These are phyloP conservation scores for Danionella cerebrum DNA, from an alignment of 2,113 vertebrate species.

Conservation along the genomic window DNA sequence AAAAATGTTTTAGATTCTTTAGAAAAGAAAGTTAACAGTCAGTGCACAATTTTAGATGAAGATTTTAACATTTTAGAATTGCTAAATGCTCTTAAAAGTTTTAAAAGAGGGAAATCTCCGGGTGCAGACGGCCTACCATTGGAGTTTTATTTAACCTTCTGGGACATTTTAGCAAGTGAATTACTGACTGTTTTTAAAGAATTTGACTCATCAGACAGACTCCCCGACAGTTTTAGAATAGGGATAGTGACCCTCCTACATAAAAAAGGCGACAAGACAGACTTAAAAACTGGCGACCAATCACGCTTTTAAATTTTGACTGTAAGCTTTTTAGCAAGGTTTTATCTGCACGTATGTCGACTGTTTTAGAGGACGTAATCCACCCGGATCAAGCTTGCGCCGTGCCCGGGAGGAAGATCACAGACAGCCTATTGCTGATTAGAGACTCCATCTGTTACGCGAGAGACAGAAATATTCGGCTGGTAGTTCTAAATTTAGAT, in stretches of 20 bases:
- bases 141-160: conserved; percentile 9
- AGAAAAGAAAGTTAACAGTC: neutral
- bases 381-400: conserved; percentile 34
- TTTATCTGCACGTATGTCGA: neutral
- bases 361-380: conserved; percentile 29
- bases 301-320: neutral
- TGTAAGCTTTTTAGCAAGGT: conserved; percentile 25
- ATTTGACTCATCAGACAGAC: neutral
- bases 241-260: neutral
- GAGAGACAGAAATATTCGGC: conserved; percentile 31
- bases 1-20: too few relatives aligned
- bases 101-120: neutral
- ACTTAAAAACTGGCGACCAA: neutral
- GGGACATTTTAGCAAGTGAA: conserved; percentile 14
- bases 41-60: neutral
- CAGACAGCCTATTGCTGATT: conserved; percentile 29
- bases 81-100: neutral
- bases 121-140: neutral
- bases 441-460: conserved; percentile 29
- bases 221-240: neutral
- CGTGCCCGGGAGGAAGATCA: conserved; percentile 10
- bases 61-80: neutral
- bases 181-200: conserved; percentile 17
- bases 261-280: neutral
- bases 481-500: conserved; percentile 31